These are phyloP conservation scores for Pterocles orientalis DNA, from an alignment of 2,113 vertebrate genomes.

Conservation along the genomic window DNA sequence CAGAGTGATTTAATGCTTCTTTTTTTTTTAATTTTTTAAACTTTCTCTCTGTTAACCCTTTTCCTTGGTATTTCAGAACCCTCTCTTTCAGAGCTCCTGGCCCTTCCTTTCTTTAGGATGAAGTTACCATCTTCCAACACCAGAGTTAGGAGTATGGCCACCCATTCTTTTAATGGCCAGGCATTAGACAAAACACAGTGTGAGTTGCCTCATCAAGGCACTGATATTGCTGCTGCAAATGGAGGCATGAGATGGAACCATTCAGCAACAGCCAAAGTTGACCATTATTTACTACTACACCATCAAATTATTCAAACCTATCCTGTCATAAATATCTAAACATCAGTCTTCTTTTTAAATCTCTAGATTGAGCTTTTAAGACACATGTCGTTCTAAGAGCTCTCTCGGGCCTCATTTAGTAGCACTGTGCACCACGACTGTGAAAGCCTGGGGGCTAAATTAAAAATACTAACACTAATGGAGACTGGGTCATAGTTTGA, in stretches of 20 bases:
- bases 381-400: neutral
- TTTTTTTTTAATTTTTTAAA: neutral
- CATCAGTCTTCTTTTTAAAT: neutral
- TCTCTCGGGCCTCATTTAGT: neutral
- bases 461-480: neutral
- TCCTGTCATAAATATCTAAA: neutral
- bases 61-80: conserved; percentile 6
- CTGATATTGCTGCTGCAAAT: neutral
- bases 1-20: conserved; percentile 36
- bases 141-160: neutral
- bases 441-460: neutral
- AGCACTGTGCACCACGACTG: neutral
- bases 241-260: neutral
- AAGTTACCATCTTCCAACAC: neutral
- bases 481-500: neutral
- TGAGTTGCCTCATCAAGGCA: neutral
- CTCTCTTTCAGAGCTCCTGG: neutral
- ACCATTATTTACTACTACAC: neutral
- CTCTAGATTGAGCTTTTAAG: neutral
- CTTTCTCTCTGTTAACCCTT: conserved; percentile 45
- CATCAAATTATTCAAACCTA: neutral
- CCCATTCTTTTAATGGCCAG: neutral
- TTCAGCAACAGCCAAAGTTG: neutral
- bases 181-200: neutral
- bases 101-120: neutral